Conservation (phyloP, 2,113 vertebrate genomes). For the Nerophis ophidion region DNA sequence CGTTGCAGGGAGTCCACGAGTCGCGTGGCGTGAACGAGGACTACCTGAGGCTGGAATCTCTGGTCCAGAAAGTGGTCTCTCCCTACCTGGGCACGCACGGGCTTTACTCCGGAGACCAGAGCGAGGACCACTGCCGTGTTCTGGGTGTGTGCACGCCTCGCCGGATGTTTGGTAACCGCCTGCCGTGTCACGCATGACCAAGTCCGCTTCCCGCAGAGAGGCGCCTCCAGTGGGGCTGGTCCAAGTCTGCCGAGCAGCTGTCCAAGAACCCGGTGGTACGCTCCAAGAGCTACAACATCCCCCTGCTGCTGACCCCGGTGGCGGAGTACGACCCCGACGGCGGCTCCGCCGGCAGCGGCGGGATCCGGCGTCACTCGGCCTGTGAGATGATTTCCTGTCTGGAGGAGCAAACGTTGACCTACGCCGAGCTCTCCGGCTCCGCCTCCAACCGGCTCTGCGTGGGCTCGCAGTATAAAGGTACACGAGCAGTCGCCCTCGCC, state of each 20-base stretch:
- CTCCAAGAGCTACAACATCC: slow-evolving; percentile 95
- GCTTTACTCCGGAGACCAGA: slow-evolving; percentile 72
- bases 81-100: slow-evolving; percentile 82
- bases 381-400: slow-evolving; percentile 89
- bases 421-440: slow-evolving; percentile 47
- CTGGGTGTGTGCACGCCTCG: slow-evolving; percentile 71
- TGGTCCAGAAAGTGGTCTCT: slow-evolving; percentile 87
- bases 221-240: slow-evolving; percentile 76
- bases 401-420: slow-evolving; percentile 75
- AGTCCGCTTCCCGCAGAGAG: slow-evolving; percentile 74
- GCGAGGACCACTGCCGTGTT: slow-evolving; percentile 72
- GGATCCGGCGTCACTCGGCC: slow-evolving; percentile 88
- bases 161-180: slow-evolving; percentile 14
- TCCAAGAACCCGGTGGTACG: slow-evolving; percentile 90
- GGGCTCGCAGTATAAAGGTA: slow-evolving; percentile 62
- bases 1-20: slow-evolving; percentile 66
- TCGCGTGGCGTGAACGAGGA: slow-evolving; percentile 83
- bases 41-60: slow-evolving; percentile 86
- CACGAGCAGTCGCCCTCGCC: neutral
- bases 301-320: slow-evolving; percentile 85
- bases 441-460: slow-evolving; percentile 62
- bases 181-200: too few relatives aligned
- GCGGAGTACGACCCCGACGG: slow-evolving; percentile 87
- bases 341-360: slow-evolving; percentile 66
- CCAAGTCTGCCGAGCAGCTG: slow-evolving; percentile 77